phyloP scores from a whole-genome alignment of 2,113 vertebrate species.

The Pelusios castaneus region DNA sequence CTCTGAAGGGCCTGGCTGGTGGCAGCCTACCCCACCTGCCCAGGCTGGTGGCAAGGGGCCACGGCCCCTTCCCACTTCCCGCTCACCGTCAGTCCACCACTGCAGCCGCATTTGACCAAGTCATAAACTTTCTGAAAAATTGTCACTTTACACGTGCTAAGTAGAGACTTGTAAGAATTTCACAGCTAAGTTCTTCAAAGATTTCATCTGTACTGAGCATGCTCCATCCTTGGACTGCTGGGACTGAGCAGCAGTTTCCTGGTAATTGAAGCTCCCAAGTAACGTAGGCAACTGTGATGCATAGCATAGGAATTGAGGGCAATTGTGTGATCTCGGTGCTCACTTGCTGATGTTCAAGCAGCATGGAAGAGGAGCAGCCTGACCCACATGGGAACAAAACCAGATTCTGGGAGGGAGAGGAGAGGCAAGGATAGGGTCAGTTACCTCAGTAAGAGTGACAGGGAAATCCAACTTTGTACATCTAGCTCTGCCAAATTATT shows the following conservation, averaged over 20 bases:
- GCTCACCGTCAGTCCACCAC: no score
- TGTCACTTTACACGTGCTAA: neutral
- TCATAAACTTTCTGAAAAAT: conserved; percentile 39
- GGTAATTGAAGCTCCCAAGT: conserved; percentile 50
- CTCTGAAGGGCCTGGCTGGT: no score
- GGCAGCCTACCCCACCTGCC: no score
- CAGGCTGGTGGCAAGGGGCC: no score
- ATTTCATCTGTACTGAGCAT: conserved; percentile 24
- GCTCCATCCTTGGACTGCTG: neutral
- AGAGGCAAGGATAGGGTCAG: neutral
- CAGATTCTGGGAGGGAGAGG: neutral
- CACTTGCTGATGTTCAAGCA: conserved; percentile 2
- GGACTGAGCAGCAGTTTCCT: conserved; percentile 4
- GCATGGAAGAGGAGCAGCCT: neutral
- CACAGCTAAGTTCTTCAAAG: neutral
- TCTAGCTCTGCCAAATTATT: neutral
- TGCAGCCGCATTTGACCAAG: conserved; percentile 46
- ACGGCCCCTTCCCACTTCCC: no score
- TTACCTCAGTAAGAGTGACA: neutral
- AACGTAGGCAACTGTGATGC: neutral
- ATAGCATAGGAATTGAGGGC: neutral
- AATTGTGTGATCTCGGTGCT: conserved; percentile 28
- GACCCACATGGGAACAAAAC: neutral
- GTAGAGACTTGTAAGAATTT: conserved; percentile 7
- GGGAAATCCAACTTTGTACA: neutral